Conservation (phyloP, 53 echinoderm and acorn worm species). For the Holothuria scabra region DNA sequence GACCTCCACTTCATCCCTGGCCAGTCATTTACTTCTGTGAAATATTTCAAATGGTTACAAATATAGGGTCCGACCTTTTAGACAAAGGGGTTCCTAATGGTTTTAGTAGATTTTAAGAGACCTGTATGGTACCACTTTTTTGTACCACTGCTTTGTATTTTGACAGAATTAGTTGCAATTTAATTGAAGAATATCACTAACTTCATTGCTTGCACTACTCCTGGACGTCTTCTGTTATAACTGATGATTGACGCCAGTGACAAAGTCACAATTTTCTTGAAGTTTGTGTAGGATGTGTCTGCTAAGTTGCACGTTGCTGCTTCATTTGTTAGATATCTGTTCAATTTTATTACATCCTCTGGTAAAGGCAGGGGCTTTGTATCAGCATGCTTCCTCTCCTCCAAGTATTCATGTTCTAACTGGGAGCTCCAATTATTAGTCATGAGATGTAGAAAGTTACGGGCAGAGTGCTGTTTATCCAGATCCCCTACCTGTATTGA, state of each 20-base stretch:
- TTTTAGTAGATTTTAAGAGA: too few relatives aligned
- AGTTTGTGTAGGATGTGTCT: conserved; percentile 56
- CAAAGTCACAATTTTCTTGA: conserved; percentile 53
- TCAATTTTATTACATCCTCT: conserved; percentile 51
- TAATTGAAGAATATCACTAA: too few relatives aligned
- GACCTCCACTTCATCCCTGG: too few relatives aligned
- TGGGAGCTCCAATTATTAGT: too few relatives aligned
- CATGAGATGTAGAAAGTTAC: conserved; percentile 61
- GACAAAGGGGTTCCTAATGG: too few relatives aligned
- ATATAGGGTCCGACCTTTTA: too few relatives aligned
- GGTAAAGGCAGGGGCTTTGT: conserved; percentile 58
- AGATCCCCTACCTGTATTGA: conserved; percentile 48
- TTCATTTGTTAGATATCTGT: conserved; percentile 50
- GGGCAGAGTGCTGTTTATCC: conserved; percentile 29
- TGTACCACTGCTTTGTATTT: too few relatives aligned
- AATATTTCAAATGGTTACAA: too few relatives aligned
- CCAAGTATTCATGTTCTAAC: too few relatives aligned
- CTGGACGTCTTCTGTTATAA: conserved; percentile 57
- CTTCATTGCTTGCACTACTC: conserved; percentile 64
- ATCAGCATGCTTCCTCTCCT: too few relatives aligned
- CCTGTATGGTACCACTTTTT: too few relatives aligned
- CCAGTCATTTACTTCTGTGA: too few relatives aligned
- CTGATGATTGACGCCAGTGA: conserved; percentile 55
- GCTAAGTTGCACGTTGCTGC: conserved; percentile 35
- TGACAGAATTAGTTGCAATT: not conserved